phyloP scores from a whole-genome alignment of 2,113 vertebrate genomes.

The Neolamprologus longior region DNA sequence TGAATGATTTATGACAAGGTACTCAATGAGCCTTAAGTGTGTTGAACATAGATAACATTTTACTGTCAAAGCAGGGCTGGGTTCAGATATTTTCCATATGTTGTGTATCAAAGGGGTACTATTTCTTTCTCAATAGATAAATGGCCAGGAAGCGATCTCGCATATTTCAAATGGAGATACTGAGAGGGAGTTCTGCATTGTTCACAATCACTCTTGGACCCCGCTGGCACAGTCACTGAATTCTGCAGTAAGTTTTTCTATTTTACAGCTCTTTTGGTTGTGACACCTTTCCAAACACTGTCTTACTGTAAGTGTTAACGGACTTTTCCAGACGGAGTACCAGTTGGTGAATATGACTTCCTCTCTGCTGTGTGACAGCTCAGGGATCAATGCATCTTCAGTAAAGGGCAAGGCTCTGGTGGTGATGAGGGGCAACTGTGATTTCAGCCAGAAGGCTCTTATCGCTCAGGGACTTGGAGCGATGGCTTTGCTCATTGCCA shows the following conservation, averaged over 20 bases:
- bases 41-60: not conserved
- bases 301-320: not conserved
- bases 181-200: constrained; percentile 79
- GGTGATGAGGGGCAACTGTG: constrained; percentile 80
- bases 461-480: constrained; percentile 78
- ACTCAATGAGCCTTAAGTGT: not conserved
- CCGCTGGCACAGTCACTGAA: constrained; percentile 69
- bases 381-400: constrained; percentile 52
- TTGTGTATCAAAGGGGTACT: not conserved
- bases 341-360: constrained; percentile 75
- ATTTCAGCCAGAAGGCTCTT: constrained; percentile 77
- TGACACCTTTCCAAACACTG: not conserved
- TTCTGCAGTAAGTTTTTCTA: constrained; percentile 77
- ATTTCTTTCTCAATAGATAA: constrained; percentile 60
- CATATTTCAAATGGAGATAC: constrained; percentile 63
- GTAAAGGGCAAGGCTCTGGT: constrained; percentile 77
- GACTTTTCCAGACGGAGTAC: constrained; percentile 57
- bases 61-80: not conserved
- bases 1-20: not conserved
- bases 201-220: constrained; percentile 78
- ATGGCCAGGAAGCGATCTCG: constrained; percentile 79
- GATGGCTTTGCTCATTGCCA: constrained; percentile 79
- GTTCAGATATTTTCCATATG: not conserved
- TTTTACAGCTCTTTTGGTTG: not conserved
- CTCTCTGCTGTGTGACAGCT: constrained; percentile 71